These are phyloP conservation scores for Platichthys stellatus DNA, from an alignment of 2,113 vertebrate species.

Conservation along the genomic window DNA sequence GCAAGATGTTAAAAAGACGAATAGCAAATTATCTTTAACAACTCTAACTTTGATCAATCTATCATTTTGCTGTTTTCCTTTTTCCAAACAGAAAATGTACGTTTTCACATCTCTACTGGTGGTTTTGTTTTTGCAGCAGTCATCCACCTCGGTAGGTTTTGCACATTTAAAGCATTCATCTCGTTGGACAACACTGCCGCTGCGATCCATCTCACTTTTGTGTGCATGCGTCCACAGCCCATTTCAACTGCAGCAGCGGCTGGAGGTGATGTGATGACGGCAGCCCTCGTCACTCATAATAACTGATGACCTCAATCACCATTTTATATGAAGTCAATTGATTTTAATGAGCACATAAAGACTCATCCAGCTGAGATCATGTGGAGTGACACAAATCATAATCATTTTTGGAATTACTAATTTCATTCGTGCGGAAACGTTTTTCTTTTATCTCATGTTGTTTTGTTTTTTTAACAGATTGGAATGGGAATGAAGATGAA, in stretches of 20 bases:
- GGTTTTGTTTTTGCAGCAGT: neutral
- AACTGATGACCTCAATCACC: neutral
- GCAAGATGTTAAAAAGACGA: too few species aligned
- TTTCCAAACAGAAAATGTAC: constrained; percentile 2
- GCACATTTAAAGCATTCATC: neutral
- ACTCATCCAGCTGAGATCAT: neutral
- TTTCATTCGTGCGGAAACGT: neutral
- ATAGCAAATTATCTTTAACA: neutral
- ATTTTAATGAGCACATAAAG: neutral
- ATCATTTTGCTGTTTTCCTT: neutral
- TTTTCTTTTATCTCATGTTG: neutral
- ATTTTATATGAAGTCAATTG: neutral
- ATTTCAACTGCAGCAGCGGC: neutral
- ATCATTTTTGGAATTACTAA: too few species aligned
- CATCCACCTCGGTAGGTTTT: neutral
- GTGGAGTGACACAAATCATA: neutral
- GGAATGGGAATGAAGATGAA: neutral
- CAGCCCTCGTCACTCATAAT: neutral
- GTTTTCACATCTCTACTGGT: neutral
- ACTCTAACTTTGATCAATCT: neutral
- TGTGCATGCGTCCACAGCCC: constrained; percentile 1
- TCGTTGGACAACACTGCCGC: too few species aligned
- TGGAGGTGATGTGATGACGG: neutral
- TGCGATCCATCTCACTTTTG: neutral
- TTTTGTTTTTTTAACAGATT: neutral